These are phyloP conservation scores for Cydia pomonella DNA, from an alignment of 1,140 invertebrate species.

Conservation along the genomic window DNA sequence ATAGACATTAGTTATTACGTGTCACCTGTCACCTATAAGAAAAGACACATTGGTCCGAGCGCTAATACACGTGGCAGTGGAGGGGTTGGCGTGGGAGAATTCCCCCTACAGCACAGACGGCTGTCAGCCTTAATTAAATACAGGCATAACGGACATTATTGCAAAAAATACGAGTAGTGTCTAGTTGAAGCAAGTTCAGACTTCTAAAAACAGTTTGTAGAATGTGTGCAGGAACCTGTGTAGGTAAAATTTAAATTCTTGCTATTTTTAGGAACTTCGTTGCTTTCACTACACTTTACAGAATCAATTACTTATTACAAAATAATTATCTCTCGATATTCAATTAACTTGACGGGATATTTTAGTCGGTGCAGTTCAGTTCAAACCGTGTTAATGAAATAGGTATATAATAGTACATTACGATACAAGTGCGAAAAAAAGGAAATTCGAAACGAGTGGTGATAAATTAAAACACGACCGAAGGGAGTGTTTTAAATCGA, in stretches of 20 bases:
- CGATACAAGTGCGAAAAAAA: no score
- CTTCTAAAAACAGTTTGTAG: not conserved
- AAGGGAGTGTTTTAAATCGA: no score
- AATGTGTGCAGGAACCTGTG: no score
- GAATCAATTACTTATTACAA: no score
- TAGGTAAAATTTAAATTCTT: no score
- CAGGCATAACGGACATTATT: not conserved
- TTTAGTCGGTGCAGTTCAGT: not conserved
- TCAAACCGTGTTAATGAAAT: slow-evolving; percentile 30
- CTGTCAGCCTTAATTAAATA: slow-evolving; percentile 21
- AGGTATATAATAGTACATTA: no score
- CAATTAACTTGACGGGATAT: no score
- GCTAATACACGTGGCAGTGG: not conserved
- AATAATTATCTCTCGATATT: no score
- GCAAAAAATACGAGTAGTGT: not conserved
- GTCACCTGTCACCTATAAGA: not conserved
- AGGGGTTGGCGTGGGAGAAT: not conserved
- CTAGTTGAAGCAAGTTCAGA: not conserved
- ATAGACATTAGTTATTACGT: not conserved
- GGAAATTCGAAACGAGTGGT: no score
- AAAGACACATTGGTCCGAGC: not conserved
- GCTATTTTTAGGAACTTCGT: no score
- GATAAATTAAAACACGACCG: no score
- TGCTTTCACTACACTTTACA: no score
- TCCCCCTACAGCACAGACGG: slow-evolving; percentile 13